Conservation (phyloP, 2,113 vertebrate species). For the Lophius piscatorius region DNA sequence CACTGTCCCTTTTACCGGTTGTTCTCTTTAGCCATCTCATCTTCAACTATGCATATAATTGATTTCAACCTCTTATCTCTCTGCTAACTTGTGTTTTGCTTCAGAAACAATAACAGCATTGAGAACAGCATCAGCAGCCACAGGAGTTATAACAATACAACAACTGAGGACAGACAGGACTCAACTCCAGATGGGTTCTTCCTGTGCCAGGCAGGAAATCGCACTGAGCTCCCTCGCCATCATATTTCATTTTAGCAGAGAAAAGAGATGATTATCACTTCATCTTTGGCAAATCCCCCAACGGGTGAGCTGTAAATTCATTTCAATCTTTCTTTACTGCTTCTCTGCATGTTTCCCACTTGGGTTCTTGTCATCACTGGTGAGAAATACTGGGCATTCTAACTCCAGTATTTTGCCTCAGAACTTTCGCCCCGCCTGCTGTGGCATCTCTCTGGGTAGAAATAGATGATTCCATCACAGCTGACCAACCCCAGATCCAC, state of each 20-base stretch:
- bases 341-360: conserved; percentile 41
- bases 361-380: conserved; percentile 42
- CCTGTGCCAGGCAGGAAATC: conserved; percentile 72
- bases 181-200: conserved; percentile 69
- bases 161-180: conserved; percentile 52
- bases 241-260: conserved; percentile 65
- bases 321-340: conserved; percentile 55
- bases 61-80: conserved; percentile 1
- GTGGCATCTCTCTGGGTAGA: conserved; percentile 11
- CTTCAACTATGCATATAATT: no score
- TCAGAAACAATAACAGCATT: conserved; percentile 43
- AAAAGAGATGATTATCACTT: conserved; percentile 66
- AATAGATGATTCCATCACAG: background rate
- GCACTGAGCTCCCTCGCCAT: conserved; percentile 49
- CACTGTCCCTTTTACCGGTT: conserved; percentile 9
- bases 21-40: background rate
- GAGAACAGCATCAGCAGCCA: conserved; percentile 42
- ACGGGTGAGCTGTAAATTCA: conserved; percentile 43
- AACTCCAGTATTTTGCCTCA: conserved; percentile 15
- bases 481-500: conserved; percentile 31
- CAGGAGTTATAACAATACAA: conserved; percentile 50
- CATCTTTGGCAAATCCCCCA: conserved; percentile 51
- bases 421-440: conserved; percentile 19
- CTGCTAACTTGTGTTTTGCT: conserved; percentile 25
- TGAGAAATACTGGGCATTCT: conserved; percentile 20